These are phyloP conservation scores for Ichneumoninae sp. DNA, from an alignment of 2,888 invertebrate species.

Conservation along the genomic window DNA sequence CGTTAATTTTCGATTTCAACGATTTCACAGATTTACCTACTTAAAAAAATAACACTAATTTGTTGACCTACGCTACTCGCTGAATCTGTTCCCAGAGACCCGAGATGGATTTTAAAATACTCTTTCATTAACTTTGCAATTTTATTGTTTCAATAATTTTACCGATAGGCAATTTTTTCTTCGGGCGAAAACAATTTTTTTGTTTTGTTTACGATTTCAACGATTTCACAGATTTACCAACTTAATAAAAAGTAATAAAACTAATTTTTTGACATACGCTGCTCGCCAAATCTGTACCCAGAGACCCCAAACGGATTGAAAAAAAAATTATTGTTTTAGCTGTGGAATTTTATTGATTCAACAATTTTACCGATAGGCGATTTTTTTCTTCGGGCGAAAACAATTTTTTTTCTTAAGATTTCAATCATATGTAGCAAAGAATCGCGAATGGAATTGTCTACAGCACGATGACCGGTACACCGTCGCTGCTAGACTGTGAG, in stretches of 20 bases:
- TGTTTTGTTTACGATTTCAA: neutral
- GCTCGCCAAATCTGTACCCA: neutral
- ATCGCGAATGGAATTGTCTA: constrained; percentile 68
- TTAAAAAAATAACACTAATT: neutral
- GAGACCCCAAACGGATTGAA: neutral
- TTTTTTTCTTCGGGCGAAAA: neutral
- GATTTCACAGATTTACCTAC: neutral
- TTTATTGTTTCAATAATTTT: neutral
- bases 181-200: neutral
- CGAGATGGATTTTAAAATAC: neutral
- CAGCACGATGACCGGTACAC: constrained; percentile 76
- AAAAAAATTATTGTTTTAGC: neutral
- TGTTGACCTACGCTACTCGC: neutral
- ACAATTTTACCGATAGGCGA: neutral
- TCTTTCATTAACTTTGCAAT: neutral
- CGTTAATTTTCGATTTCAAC: neutral
- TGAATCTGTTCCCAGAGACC: neutral
- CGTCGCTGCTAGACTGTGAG: constrained; percentile 71
- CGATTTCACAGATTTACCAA: neutral
- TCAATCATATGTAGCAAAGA: constrained; percentile 43
- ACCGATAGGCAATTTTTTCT: neutral
- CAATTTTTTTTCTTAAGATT: constrained; percentile 7
- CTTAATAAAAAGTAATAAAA: neutral
- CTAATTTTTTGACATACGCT: neutral
- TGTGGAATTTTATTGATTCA: neutral